phyloP scores from a whole-genome alignment of 2,888 invertebrate genomes.

The Drosophila niveifrons region DNA sequence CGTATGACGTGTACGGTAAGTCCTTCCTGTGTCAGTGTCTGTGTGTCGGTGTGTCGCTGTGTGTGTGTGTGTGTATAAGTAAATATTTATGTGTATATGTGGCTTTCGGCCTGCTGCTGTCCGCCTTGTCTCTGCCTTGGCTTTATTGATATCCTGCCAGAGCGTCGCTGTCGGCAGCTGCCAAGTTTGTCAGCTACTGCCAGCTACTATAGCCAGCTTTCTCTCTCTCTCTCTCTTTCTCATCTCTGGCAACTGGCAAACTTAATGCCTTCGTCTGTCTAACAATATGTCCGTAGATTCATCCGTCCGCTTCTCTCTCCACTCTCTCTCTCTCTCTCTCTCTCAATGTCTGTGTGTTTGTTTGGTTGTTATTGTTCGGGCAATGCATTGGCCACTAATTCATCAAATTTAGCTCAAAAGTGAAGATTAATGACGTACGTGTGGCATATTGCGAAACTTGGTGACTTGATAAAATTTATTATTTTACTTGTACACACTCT shows the following conservation, averaged over 20 bases:
- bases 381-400: conserved; percentile 75
- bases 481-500: conserved; percentile 38
- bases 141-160: conserved; percentile 74
- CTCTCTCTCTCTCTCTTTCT: conserved; percentile 4
- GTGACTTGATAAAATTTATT: conserved; percentile 80
- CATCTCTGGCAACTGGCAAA: conserved; percentile 35
- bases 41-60: too few relatives aligned
- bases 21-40: conserved; percentile 18
- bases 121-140: conserved; percentile 38
- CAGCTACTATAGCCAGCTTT: conserved; percentile 14
- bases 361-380: conserved; percentile 59
- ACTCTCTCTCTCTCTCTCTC: background rate
- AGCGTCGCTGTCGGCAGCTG: conserved; percentile 70
- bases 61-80: conserved; percentile 7
- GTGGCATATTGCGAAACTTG: conserved; percentile 79
- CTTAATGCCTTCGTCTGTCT: conserved; percentile 65
- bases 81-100: conserved; percentile 37
- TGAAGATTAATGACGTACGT: conserved; percentile 79
- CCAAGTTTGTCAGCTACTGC: conserved; percentile 56
- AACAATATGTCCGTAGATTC: conserved; percentile 21
- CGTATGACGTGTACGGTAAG: conserved; percentile 54
- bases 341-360: conserved; percentile 42
- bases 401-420: conserved; percentile 79
- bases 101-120: conserved; percentile 57
- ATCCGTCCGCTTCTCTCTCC: conserved; percentile 12